phyloP scores from a whole-genome alignment of 2,888 invertebrate genomes.

The Barypeithes pellucidus region DNA sequence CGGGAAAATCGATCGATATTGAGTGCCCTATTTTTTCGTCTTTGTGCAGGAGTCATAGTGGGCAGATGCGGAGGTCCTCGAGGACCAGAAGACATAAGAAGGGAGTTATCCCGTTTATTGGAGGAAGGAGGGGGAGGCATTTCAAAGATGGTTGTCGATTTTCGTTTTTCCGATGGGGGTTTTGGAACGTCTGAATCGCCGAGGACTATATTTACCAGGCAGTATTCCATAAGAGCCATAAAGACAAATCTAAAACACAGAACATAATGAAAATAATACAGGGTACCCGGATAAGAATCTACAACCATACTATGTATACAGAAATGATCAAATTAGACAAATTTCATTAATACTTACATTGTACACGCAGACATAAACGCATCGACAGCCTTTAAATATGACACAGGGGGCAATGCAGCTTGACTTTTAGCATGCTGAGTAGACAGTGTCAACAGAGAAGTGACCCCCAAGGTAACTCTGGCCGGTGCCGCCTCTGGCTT shows the following conservation, averaged over 20 bases:
- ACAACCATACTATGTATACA: no score
- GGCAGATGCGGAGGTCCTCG: constrained; percentile 67
- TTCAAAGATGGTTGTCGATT: constrained; percentile 74
- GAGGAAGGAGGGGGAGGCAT: constrained; percentile 70
- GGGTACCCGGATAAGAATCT: no score
- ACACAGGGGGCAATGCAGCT: constrained; percentile 93
- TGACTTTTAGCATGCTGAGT: constrained; percentile 96
- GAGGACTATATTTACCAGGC: constrained; percentile 88
- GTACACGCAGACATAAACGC: constrained; percentile 96
- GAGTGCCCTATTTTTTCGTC: constrained; percentile 77
- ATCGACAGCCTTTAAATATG: constrained; percentile 93
- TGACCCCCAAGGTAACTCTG: constrained; percentile 92
- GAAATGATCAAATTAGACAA: no score
- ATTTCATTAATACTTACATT: constrained; percentile 80
- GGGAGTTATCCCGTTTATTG: constrained; percentile 69
- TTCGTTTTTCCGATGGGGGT: constrained; percentile 69
- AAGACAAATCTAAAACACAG: constrained; percentile 83
- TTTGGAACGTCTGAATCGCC: constrained; percentile 80
- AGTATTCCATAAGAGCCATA: constrained; percentile 95
- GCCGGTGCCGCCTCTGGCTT: constrained; percentile 96
- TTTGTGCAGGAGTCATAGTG: constrained; percentile 74
- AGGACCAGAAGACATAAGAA: constrained; percentile 67
- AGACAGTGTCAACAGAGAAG: constrained; percentile 89
- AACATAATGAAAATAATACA: no score
- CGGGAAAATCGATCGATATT: constrained; percentile 82